Conservation (phyloP, 2,888 invertebrate species). For the Panzeria rudis region DNA sequence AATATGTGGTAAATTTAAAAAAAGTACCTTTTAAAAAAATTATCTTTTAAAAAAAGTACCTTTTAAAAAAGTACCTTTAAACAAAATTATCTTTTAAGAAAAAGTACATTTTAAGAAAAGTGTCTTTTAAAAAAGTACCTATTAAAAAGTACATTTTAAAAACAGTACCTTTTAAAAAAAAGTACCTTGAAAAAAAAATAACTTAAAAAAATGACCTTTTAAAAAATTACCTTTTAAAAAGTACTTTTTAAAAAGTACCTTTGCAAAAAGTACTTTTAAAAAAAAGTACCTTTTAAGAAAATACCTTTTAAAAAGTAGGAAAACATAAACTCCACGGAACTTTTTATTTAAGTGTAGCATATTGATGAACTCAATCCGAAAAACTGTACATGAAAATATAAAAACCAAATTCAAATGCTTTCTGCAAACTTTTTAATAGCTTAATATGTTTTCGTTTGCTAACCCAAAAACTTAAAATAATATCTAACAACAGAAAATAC, state of each 20-base stretch:
- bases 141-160: neutral
- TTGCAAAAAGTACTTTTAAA: neutral
- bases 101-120: no score
- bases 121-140: neutral
- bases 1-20: no score
- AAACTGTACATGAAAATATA: no score
- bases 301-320: neutral
- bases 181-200: no score
- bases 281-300: neutral
- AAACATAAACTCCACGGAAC: neutral
- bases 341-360: neutral
- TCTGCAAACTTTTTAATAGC: neutral
- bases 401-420: neutral
- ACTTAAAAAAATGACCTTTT: no score
- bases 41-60: neutral
- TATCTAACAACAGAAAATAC: conserved; percentile 9
- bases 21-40: no score
- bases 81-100: neutral
- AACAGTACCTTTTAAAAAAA: neutral
- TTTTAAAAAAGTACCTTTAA: neutral
- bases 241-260: no score
- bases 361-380: no score
- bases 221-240: no score
- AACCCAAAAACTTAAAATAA: neutral
- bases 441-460: neutral